Conservation (phyloP, 2,888 invertebrate genomes). For the Sialis fuliginosa region DNA sequence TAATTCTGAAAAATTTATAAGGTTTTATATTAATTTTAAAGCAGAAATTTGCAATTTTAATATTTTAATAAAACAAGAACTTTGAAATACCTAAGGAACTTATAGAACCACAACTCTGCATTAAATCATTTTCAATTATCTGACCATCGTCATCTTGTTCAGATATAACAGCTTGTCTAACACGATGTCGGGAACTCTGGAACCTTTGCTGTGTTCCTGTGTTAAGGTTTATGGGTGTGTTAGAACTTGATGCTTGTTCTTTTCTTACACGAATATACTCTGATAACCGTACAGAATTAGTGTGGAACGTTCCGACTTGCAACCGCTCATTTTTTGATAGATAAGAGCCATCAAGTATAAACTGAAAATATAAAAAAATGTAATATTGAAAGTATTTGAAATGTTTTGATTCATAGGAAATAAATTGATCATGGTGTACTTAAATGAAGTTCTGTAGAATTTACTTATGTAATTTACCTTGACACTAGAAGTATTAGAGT, state of each 20-base stretch:
- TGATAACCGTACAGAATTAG: slow-evolving; percentile 9
- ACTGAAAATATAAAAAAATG: slow-evolving; percentile 18
- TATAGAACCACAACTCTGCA: slow-evolving; percentile 10
- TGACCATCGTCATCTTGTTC: slow-evolving; percentile 11
- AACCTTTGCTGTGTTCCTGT: not conserved
- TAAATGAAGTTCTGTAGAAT: too few relatives aligned
- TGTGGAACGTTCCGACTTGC: slow-evolving; percentile 25
- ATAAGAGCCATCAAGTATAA: slow-evolving; percentile 33
- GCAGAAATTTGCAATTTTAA: too few relatives aligned
- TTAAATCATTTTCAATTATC: slow-evolving; percentile 6
- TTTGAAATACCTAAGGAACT: slow-evolving; percentile 3
- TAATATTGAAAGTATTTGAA: too few relatives aligned
- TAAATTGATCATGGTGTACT: too few relatives aligned
- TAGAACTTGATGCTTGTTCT: slow-evolving; percentile 5
- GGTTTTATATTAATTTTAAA: not conserved
- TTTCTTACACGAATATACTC: slow-evolving; percentile 8
- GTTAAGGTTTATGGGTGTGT: not conserved
- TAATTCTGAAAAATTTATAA: slow-evolving; percentile 13
- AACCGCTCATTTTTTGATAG: slow-evolving; percentile 34
- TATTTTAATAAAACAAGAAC: too few relatives aligned
- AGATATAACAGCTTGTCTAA: slow-evolving; percentile 15
- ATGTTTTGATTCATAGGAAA: too few relatives aligned
- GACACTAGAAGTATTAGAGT: slow-evolving; percentile 30
- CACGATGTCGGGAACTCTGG: slow-evolving; percentile 6
- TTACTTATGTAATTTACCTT: slow-evolving; percentile 18